Base-by-base conservation (phyloP, 1,140 invertebrate species). In the Drosophila kanapiae region DNA sequence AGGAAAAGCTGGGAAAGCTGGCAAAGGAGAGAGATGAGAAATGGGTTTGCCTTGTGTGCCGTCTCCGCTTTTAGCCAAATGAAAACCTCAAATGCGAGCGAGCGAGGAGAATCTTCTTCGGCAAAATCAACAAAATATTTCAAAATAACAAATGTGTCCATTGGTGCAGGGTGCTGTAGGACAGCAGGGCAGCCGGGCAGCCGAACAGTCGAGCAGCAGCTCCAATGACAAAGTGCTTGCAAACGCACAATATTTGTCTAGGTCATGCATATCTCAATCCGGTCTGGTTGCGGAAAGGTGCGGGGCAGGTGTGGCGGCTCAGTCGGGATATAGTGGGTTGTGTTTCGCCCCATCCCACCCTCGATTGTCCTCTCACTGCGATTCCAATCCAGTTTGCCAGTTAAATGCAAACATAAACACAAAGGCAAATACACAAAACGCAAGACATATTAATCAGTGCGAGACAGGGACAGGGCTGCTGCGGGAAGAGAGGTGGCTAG, bases 51-150 rank as follows among this genome's bases (percentile, higher is more conserved):
- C 71, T 61, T 77, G 64, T 64, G 42, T 61, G 64, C 53, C 60
- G 75, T 35, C 42, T 37, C 43, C 68, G 65, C 84, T 87, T 75
- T 86, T 86, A 86, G 83, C 72, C 71, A 86, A 86, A 86, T 86
- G 84, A 88, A 86, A 86, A 88, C 80, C 83, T 88, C 80, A 87
- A 86, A 74, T 86, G 69, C 48, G 45, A 59, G 42, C 16, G 64
- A 61, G 74, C 72, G 18, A 27, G 35, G 13, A 27, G 53, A 38
- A n/a, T 88, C 80, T 78, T 80, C 85, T 70, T 59, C 45, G 68
- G 68, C 78, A 87, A 84, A 88, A 88, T 87, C 84, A 87, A 87
- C 84, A 87, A 83, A 87, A 87, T 87, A 88, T 87, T 87, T 87
- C 84, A 87, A 87, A 87, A 87, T 87, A 87, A 88, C 84, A 87